Base-by-base conservation (phyloP, 2,888 invertebrate genomes). In the Drosophila mulleri region DNA sequence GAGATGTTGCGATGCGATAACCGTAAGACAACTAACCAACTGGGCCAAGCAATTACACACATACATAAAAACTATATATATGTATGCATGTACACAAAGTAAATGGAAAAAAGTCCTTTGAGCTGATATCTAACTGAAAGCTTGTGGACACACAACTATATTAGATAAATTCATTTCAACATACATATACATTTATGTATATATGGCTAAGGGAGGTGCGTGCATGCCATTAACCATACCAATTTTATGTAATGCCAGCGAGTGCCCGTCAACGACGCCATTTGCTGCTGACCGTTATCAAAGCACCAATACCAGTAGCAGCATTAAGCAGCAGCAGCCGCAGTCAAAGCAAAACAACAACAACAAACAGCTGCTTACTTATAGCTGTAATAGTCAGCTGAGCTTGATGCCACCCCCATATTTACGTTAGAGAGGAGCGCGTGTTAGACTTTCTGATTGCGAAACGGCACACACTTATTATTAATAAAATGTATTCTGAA, bases 281-380 rank as follows among this genome's bases (percentile, higher is more conserved):
- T 78, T 78, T 63, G 64, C 60, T 53, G 67, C 52, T 79, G 79
- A 74, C 78, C 84, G 84, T 78, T 87, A 84, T 87, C 87, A 80
- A 73, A 59, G 44, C 53, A 63, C 58, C 69, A 71, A 61, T 61
- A 72, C 48, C 29, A 63, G 52, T 54, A 70, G 61, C 61, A 66
- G 68, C 11, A 42, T 4, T 4, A 11, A 37, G n/a, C 56, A 75
- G 12, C 62, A 70, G 63, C 67, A 74, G 59, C 58, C 66, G 65
- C 65, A 75, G 12, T 82, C 87, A 78, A 72, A 63, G 48, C 52
- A 65, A 42, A 39, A 7, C 39, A 75, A 12, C 67, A 62, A 23
- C 60, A 61, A 44, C 57, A 75, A 83, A 83, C 83, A 83, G 87
- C 82, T 84, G 87, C 83, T 82, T 72, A 77, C 67, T 58, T 47